These are phyloP conservation scores for Nomada lathburiana DNA, from an alignment of 2,888 invertebrate genomes.

Conservation along the genomic window DNA sequence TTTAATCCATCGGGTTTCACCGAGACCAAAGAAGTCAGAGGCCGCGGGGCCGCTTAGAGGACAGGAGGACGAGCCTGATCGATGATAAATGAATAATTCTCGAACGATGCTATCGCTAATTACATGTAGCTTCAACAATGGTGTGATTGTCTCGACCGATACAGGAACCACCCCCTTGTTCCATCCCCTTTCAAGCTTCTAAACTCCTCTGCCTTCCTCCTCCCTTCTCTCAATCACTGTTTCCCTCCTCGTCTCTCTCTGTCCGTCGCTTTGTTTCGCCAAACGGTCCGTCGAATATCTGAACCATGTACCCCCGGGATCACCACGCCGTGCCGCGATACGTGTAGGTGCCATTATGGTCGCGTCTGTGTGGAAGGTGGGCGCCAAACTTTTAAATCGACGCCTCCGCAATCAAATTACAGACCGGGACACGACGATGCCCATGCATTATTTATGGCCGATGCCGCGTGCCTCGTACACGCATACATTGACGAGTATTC, in stretches of 20 bases:
- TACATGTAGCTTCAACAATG: conserved; percentile 79
- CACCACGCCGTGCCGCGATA: conserved; percentile 14
- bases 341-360: conserved; percentile 77
- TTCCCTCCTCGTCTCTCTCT: not conserved
- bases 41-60: conserved; percentile 58
- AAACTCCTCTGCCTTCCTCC: conserved; percentile 11
- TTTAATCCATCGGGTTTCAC: conserved; percentile 39
- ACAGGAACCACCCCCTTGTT: conserved; percentile 47
- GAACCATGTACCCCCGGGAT: conserved; percentile 13
- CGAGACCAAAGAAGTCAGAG: conserved; percentile 31
- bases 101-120: conserved; percentile 82
- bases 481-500: not conserved
- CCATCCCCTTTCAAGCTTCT: conserved; percentile 15
- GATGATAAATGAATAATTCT: conserved; percentile 80
- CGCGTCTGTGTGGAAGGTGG: conserved; percentile 72
- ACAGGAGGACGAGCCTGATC: conserved; percentile 62
- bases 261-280: not conserved
- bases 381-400: conserved; percentile 80
- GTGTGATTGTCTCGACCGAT: conserved; percentile 80
- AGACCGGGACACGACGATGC: conserved; percentile 78
- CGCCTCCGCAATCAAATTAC: conserved; percentile 83
- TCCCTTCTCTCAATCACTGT: not conserved
- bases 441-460: conserved; percentile 82
- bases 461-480: conserved; percentile 77
- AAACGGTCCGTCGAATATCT: conserved; percentile 6